These are phyloP conservation scores for Gadopsis bispinosus DNA, from an alignment of 2,797 vertebrate genomes.

Conservation along the genomic window DNA sequence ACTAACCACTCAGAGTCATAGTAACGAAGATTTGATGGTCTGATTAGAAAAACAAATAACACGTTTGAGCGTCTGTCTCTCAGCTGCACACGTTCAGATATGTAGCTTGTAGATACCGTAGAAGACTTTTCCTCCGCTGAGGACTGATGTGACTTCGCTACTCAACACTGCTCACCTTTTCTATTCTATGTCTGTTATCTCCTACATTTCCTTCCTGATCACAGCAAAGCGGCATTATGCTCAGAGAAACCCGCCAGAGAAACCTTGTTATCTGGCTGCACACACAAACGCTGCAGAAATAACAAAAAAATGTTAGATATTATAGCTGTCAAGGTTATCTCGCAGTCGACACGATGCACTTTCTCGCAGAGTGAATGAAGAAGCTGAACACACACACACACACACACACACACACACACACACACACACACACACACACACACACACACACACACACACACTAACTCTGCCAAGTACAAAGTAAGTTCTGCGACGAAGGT, in stretches of 20 bases:
- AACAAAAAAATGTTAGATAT: conserved; percentile 36
- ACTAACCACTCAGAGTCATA: neutral
- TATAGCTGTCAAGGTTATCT: conserved; percentile 52
- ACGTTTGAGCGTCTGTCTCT: neutral
- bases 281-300: conserved; percentile 36
- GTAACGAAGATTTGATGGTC: neutral
- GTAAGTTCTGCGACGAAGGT: neutral
- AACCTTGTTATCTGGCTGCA: conserved; percentile 53
- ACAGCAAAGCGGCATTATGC: conserved; percentile 25
- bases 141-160: neutral
- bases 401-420: conserved; percentile 6
- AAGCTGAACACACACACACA: conserved; percentile 8
- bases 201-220: conserved; percentile 42
- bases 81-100: neutral
- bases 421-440: conserved; percentile 12
- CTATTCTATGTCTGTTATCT: conserved; percentile 39
- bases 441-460: conserved; percentile 13
- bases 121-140: neutral
- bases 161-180: neutral
- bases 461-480: neutral
- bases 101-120: too few relatives aligned
- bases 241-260: conserved; percentile 29
- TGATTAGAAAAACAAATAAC: neutral
- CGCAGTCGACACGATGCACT: conserved; percentile 19
- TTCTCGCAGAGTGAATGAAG: conserved; percentile 26